Percentiles rank a stretch among this genome's conserved stretches.
Conservation (phyloP, 2,888 invertebrate genomes). For the Patella depressa region DNA sequence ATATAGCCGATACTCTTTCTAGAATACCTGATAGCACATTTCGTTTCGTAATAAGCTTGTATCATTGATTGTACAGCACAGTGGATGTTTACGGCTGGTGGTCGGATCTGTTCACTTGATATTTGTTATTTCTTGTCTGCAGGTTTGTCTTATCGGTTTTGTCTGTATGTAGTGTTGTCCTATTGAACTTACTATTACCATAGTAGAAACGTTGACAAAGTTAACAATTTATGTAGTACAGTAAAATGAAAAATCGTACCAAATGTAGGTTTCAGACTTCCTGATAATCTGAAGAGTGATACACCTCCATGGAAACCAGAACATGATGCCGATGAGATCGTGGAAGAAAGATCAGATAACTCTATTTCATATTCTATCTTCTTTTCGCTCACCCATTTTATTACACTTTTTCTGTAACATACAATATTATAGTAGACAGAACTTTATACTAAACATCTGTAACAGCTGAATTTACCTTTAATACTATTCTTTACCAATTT, state of each 20-base stretch:
- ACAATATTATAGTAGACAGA: background rate
- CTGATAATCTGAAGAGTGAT: constrained; percentile 43
- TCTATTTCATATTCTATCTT: constrained; percentile 44
- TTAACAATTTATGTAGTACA: too few species aligned
- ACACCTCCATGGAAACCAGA: constrained; percentile 58
- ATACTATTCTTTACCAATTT: background rate
- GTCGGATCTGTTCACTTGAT: too few species aligned
- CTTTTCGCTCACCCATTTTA: constrained; percentile 41
- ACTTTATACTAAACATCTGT: background rate
- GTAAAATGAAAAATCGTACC: constrained; percentile 31
- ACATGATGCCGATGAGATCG: constrained; percentile 60
- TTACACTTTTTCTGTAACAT: constrained; percentile 33
- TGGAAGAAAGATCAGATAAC: constrained; percentile 52
- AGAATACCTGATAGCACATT: too few species aligned
- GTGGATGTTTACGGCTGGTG: too few species aligned
- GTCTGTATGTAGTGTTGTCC: too few species aligned
- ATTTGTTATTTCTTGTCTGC: too few species aligned
- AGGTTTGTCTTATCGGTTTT: too few species aligned
- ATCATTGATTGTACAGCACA: too few species aligned
- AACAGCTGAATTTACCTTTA: background rate
- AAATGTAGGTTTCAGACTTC: constrained; percentile 48
- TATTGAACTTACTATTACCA: too few species aligned
- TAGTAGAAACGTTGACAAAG: too few species aligned
- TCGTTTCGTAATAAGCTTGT: too few species aligned
- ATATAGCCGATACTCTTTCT: too few species aligned